Conservation (phyloP, 2,797 vertebrate genomes). For the Melanogrammus aeglefinus region DNA sequence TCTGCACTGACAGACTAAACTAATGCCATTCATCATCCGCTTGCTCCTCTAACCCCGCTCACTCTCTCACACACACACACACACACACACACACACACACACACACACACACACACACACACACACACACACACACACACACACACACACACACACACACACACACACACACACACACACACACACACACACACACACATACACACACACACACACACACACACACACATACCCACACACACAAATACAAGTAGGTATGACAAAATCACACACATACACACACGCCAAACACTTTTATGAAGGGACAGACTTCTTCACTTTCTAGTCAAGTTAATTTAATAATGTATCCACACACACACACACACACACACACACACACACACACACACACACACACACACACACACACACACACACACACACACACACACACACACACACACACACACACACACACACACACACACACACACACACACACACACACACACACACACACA, state of each 20-base stretch:
- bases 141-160: constrained; percentile 27
- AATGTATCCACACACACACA: neutral
- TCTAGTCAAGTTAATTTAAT: no score
- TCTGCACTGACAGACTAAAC: constrained; percentile 89
- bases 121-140: constrained; percentile 10
- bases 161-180: constrained; percentile 13
- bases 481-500: constrained; percentile 7
- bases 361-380: no score
- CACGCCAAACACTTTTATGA: neutral
- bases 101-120: neutral
- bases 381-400: constrained; percentile 24
- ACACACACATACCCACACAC: no score
- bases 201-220: no score
- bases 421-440: neutral
- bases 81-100: constrained; percentile 19
- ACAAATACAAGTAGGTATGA: constrained; percentile 15
- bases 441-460: no score
- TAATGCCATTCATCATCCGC: constrained; percentile 87
- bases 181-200: neutral
- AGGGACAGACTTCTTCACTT: neutral
- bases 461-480: constrained; percentile 24
- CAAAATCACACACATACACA: neutral
- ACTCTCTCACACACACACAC: constrained; percentile 36
- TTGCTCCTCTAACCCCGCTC: constrained; percentile 63
- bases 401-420: constrained; percentile 7